Base-by-base conservation (phyloP, 2,113 vertebrate genomes). In the Morone chrysops region DNA sequence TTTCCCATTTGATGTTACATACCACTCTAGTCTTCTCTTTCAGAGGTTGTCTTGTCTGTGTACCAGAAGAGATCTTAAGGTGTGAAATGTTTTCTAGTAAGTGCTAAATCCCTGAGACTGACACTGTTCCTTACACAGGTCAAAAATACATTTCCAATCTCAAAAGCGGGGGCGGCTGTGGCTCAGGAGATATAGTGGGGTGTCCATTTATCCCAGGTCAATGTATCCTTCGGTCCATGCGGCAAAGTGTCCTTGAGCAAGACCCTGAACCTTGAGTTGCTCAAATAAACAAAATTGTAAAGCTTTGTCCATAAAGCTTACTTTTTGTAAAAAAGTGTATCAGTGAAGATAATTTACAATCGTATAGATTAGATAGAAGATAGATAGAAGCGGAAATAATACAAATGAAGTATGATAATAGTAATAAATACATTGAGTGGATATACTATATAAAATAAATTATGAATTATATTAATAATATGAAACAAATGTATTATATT, bases 61-160 rank as follows among this genome's bases (percentile, higher is more conserved):
- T 22, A 59, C 40, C 53, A 80, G 17, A 25, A 38, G 40, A 47
- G 22, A 65, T 22, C 6, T 38, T 43, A 4, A 36, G 22, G 57
- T 61, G 66, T 53, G 56, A 73, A 60, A 60, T 61, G 54, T 72
- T 47, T 72, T 59, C 41, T 20, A 6, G 8, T 18, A 31, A 36
- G 56, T n/a, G 22, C 25, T 61, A 69, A 70, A 25, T 41, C 47
- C 17, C 14, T 20, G 14, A 36, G 57, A 63, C 48, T 1, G 22
- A 4, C 8, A 25, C 9, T 41, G 2, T 63, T 51, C 9, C 13
- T 20, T 41, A 31, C 31, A 31, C 11, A 9, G 45, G 59, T 62
- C 18, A 62, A 62, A 12, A 74, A 51, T 14, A 72, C 22, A 48
- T 48, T 47, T n/a, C 18, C 3, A 22, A 13, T 63, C 18, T 11